Conservation (phyloP, 2,888 invertebrate genomes). For the Alloscopus bannaensis region DNA sequence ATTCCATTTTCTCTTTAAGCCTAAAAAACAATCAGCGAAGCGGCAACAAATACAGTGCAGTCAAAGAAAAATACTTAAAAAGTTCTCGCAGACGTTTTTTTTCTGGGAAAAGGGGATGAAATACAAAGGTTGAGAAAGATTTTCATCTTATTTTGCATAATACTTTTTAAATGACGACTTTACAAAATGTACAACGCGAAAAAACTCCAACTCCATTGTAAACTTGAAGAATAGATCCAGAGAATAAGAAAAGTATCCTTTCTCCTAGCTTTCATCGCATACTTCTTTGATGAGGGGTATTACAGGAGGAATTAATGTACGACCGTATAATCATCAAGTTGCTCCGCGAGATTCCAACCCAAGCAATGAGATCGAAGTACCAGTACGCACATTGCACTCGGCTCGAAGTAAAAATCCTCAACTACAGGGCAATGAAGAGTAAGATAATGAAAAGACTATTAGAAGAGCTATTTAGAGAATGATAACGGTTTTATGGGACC, state of each 20-base stretch:
- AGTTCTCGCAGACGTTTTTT: neutral
- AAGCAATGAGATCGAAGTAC: too few relatives aligned
- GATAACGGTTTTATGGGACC: conserved; percentile 73
- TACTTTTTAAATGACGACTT: conserved; percentile 7
- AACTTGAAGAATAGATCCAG: neutral
- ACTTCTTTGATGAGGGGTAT: neutral
- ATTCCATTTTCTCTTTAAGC: conserved; percentile 27
- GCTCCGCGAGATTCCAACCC: too few relatives aligned
- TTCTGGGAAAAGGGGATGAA: neutral
- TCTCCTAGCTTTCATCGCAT: too few relatives aligned
- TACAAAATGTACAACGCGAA: neutral
- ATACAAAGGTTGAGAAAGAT: neutral
- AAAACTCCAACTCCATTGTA: neutral
- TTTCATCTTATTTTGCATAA: neutral
- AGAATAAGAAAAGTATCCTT: neutral
- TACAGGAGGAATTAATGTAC: conserved; percentile 32
- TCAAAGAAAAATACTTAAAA: neutral
- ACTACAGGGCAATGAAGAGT: neutral
- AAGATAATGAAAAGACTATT: conserved; percentile 71
- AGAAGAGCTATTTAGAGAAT: conserved; percentile 71
- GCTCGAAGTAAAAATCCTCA: neutral
- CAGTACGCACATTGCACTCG: neutral
- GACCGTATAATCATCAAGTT: conserved; percentile 18
- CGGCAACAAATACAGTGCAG: conserved; percentile 4
- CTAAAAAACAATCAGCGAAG: neutral